Conservation (phyloP, 2,113 vertebrate genomes). For the Aix galericulata region DNA sequence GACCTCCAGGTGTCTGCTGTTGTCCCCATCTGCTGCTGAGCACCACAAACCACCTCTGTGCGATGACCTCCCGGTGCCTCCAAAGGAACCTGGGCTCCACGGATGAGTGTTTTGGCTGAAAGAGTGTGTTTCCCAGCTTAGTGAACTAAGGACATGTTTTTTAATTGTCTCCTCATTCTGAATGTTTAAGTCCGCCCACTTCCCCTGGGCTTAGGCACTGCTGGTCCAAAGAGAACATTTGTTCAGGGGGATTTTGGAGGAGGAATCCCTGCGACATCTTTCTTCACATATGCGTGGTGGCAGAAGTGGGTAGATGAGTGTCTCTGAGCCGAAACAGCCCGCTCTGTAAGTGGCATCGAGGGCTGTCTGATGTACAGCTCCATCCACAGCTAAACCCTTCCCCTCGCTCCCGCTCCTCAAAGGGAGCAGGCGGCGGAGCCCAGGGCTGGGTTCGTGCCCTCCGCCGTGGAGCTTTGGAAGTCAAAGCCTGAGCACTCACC, state of each 20-base stretch:
- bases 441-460: background rate
- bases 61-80: background rate
- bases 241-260: background rate
- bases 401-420: background rate
- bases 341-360: background rate
- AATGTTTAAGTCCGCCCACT: background rate
- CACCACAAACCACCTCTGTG: background rate
- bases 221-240: background rate
- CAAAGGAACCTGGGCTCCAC: background rate
- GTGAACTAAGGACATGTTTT: background rate
- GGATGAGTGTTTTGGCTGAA: background rate
- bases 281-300: background rate
- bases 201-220: background rate
- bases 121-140: background rate
- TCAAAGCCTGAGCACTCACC: background rate
- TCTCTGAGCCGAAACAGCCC: background rate
- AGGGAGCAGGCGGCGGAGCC: background rate
- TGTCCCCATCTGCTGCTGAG: background rate
- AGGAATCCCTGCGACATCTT: background rate
- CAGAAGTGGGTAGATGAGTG: background rate
- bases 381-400: background rate
- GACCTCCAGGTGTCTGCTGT: background rate
- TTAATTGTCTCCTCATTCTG: background rate
- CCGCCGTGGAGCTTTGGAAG: background rate
- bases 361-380: background rate